Evolutionary conservation across 2,888 invertebrate species (phyloP), one percentile per base, ranked within the genome.

Genomic region (Oligia fasciuncula): DNA sequence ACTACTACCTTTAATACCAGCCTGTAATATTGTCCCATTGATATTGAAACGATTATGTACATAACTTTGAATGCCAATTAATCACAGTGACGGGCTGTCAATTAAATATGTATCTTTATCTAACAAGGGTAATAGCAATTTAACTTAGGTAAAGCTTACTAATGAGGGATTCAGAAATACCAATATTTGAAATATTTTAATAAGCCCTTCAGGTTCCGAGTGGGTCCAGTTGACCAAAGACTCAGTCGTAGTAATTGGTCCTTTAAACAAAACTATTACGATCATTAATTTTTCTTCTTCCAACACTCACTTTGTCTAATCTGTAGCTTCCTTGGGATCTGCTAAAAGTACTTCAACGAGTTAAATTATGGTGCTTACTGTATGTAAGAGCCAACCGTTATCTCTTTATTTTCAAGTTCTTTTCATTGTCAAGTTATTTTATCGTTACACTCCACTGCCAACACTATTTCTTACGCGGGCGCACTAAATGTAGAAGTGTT

Each of bases 401-500:
- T 51, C 29, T 65, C 23, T 80, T 71, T 80, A 62, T 85, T 69
- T 69, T 85, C 62, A 80, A 79, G 68, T 63, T 66, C 17, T 54
- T 81, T 81, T 65, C 62, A 81, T 81, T 69, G 40, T 81, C 46
- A 82, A 73, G 57, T 66, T 69, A 66, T 75, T 75, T 75, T 70
- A 79, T 79, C 74, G 67, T 84, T 70, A 54, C 19, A 57, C 54
- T 51, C 54, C 11, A 67, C 70, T 71, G 69, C 78, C 89, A 89
- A 72, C 90, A 86, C 87, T 88, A 90, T 90, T 83, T 83, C 74
- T 86, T 74, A 73, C 76, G 49, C 75, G 74, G 77, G 63, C 79
- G 66, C 88, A 79, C 89, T 85, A 80, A 88, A 84, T 88, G 82
- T 88, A 91, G 88, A 91, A 94, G 93, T 92, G 91, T 90, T 90